Base-by-base conservation (phyloP, 2,888 invertebrate genomes). In the Sclerodermus sp. region DNA sequence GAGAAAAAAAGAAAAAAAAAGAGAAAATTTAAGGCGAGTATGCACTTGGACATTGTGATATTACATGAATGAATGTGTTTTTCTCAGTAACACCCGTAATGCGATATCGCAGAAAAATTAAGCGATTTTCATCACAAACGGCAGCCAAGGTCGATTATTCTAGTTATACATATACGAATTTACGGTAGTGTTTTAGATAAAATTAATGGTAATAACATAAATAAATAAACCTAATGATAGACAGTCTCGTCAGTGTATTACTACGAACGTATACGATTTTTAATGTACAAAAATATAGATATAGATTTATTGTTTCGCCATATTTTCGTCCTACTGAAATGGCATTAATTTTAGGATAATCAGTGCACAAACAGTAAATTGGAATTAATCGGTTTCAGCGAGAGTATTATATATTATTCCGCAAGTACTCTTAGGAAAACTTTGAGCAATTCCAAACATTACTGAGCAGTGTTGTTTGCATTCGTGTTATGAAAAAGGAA, bases 161-260 rank as follows among this genome's bases (percentile, higher is more conserved):
- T 75, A 75, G 74, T 71, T 75, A n/a, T n/a, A n/a, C n/a, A n/a
- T n/a, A n/a, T n/a, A 76, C 75, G 76, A 76, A 76, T 75, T 77
- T 76, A 75, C 65, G 65, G 67, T 74, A 76, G 74, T 23, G 8
- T 60, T 47, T 55, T 70, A 70, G 68, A 62, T 62, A 62, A 68
- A 60, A 53, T 66, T 64, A 66, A 65, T 54, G 61, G 58, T 61
- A 66, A 55, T 59, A 60, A 59, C 49, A 51, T 45, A 55, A 45
- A 47, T 42, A 49, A 54, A 58, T 55, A 45, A 46, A 48, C 8
- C 8, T 59, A 59, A 62, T 47, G 52, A 58, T 77, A 76, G 73
- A 64, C 66, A 71, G 68, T 74, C n/a, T n/a, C 72, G 66, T 77
- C 73, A 67, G 68, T 77, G 76, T 77, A 77, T 70, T 67, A 74